A percentile compares a stretch with the other conserved stretches of the same genome.
Conservation (phyloP, 2,888 invertebrate species). For the Harpalus rubripes region DNA sequence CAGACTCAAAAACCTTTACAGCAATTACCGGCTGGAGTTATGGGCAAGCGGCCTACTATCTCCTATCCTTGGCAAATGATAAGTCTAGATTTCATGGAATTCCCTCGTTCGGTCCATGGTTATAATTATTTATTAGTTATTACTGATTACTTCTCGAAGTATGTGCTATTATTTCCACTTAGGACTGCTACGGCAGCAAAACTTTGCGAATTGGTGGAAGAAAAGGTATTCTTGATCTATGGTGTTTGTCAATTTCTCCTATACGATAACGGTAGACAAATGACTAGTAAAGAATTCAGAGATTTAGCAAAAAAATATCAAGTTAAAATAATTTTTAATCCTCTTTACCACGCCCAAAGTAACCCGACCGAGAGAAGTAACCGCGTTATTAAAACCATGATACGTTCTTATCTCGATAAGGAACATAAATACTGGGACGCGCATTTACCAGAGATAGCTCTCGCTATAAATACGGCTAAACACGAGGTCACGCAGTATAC, state of each 20-base stretch:
- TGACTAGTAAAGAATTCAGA: too few species aligned
- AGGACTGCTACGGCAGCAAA: neutral
- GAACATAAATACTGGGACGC: constrained; percentile 64
- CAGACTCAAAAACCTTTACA: constrained; percentile 21
- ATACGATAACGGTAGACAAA: too few species aligned
- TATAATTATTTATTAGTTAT: constrained; percentile 20
- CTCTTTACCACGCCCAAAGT: too few species aligned
- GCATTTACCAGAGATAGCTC: constrained; percentile 1
- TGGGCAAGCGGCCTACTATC: constrained; percentile 42
- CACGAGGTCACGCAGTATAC: neutral
- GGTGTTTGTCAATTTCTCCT: too few species aligned
- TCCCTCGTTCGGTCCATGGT: constrained; percentile 31
- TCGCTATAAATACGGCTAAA: constrained; percentile 25
- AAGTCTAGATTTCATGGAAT: constrained; percentile 15
- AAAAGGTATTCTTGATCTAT: too few species aligned
- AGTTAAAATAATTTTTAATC: too few species aligned
- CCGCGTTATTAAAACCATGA: too few species aligned
- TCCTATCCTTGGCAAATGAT: constrained; percentile 39
- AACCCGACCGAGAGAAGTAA: too few species aligned
- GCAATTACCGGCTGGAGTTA: neutral
- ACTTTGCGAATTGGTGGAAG: too few species aligned
- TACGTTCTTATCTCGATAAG: too few species aligned
- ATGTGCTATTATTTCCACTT: constrained; percentile 9
- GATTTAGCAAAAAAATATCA: too few species aligned
- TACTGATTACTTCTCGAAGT: constrained; percentile 39